Conservation (phyloP, 2,113 vertebrate genomes). For the Tylochromis polylepis region DNA sequence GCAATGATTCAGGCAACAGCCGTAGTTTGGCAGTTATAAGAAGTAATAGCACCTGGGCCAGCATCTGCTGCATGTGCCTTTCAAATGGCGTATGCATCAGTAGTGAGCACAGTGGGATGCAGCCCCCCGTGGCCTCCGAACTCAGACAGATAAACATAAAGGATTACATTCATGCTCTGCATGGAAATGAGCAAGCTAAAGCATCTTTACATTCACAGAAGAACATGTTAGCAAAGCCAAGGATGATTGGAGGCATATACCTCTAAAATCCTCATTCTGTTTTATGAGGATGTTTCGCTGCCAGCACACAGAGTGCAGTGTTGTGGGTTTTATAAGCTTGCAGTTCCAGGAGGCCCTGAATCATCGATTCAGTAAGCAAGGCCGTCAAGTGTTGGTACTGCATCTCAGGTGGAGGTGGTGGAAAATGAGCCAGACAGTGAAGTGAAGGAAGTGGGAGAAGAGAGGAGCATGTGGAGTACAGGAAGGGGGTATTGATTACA, state of each 20-base stretch:
- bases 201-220: slow-evolving; percentile 6
- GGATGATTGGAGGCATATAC: slow-evolving; percentile 14
- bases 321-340: slow-evolving; percentile 8
- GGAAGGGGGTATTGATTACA: slow-evolving; percentile 19
- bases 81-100: background rate
- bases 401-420: background rate
- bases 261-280: slow-evolving; percentile 31
- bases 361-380: slow-evolving; percentile 16
- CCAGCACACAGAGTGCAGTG: background rate
- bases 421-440: background rate
- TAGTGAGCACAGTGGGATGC: background rate
- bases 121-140: background rate
- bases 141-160: slow-evolving; percentile 31
- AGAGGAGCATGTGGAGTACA: background rate
- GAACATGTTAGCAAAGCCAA: background rate
- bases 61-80: slow-evolving; percentile 40
- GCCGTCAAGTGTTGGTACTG: background rate
- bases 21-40: slow-evolving; percentile 24
- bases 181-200: background rate
- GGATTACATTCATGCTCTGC: slow-evolving; percentile 20
- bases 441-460: background rate
- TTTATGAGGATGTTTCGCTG: slow-evolving; percentile 21
- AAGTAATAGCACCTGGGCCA: slow-evolving; percentile 31
- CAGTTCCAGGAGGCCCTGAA: slow-evolving; percentile 16
- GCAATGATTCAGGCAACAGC: background rate